Conservation (phyloP, 1,140 invertebrate species). For the Aphis craccivora region DNA sequence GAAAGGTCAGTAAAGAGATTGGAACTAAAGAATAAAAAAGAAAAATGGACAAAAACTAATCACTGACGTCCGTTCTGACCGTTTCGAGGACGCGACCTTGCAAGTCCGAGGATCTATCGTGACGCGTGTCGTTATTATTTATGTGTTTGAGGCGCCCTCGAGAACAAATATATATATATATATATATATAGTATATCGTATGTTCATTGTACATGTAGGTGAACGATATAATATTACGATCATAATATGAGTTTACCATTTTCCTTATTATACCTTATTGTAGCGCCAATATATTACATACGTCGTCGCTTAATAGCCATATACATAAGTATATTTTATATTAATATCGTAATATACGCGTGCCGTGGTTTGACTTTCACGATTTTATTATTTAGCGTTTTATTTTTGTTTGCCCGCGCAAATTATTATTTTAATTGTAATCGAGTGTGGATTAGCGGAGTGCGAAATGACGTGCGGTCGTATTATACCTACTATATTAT, state of each 20-base stretch:
- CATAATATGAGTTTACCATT: not conserved
- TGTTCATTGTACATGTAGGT: not conserved
- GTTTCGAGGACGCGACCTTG: conserved; percentile 32
- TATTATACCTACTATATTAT: not conserved
- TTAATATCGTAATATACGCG: not conserved
- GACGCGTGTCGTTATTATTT: not conserved
- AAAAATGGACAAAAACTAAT: not conserved
- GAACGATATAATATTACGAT: not conserved
- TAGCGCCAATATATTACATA: not conserved
- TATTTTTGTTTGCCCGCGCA: not conserved
- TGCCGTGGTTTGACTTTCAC: not conserved
- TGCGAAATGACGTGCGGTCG: not conserved
- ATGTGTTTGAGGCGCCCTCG: not conserved
- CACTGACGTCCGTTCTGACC: not conserved
- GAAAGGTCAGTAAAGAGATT: not conserved
- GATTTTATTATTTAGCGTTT: conserved; percentile 5
- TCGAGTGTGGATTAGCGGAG: not conserved
- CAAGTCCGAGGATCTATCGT: not conserved
- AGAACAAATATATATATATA: not conserved
- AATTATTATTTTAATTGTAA: conserved; percentile 13
- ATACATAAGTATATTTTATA: not conserved
- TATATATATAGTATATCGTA: not conserved
- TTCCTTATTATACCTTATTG: not conserved
- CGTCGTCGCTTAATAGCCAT: not conserved
- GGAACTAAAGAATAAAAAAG: not conserved